phyloP scores from a whole-genome alignment of 2,797 vertebrate species.

The Protosalanx chinensis region DNA sequence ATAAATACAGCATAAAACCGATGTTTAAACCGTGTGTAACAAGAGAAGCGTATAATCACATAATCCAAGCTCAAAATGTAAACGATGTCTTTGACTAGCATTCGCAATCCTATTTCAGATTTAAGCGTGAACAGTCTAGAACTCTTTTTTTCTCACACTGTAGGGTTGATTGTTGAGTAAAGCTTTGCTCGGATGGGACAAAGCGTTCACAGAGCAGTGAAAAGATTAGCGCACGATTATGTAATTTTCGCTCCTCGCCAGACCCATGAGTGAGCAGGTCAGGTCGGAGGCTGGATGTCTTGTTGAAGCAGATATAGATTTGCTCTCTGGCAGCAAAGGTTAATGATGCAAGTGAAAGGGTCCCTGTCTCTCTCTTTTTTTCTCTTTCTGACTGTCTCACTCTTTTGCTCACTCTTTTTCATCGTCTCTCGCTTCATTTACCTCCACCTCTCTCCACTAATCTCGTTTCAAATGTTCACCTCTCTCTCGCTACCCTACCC shows the following conservation, averaged over 20 bases:
- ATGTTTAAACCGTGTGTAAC: no score
- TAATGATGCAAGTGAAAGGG: constrained; percentile 51
- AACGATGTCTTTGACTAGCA: neutral
- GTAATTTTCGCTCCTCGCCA: neutral
- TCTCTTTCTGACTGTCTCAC: neutral
- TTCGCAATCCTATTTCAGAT: neutral
- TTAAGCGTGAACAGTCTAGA: constrained; percentile 5
- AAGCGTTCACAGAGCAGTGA: no score
- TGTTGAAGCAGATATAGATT: constrained; percentile 22
- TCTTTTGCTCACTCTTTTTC: neutral
- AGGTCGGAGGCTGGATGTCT: neutral
- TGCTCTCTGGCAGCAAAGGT: constrained; percentile 53
- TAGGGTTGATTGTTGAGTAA: neutral
- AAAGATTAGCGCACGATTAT: neutral
- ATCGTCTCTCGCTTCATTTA: neutral
- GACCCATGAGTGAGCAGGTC: neutral
- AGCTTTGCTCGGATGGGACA: neutral
- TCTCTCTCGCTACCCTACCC: constrained; percentile 1
- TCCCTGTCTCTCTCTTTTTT: constrained; percentile 15
- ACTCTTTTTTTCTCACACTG: neutral
- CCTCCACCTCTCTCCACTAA: constrained; percentile 25
- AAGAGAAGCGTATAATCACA: no score
- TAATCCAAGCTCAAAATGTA: neutral
- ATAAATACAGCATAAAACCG: no score
- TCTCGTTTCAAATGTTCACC: neutral